Conservation (phyloP, 2,113 vertebrate species). For the Axis porcinus region DNA sequence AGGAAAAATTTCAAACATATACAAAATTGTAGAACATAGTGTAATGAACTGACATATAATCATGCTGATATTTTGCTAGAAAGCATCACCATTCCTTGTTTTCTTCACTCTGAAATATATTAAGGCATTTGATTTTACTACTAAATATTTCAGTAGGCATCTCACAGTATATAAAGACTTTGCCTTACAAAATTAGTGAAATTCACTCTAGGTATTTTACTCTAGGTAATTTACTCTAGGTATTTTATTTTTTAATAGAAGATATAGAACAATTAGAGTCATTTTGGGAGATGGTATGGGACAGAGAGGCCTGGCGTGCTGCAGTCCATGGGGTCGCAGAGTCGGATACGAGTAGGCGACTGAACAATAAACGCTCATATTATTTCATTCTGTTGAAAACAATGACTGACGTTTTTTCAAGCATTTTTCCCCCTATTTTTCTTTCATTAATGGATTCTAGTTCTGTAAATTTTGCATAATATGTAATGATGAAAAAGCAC, state of each 20-base stretch:
- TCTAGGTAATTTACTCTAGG: neutral
- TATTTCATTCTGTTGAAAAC: slow-evolving; percentile 48
- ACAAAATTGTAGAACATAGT: neutral
- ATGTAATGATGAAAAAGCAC: slow-evolving; percentile 61
- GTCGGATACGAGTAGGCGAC: accelerated
- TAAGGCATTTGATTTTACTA: neutral
- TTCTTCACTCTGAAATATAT: neutral
- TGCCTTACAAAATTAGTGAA: neutral
- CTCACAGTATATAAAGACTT: neutral
- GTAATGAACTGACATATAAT: neutral
- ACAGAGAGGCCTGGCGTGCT: neutral
- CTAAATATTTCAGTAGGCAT: neutral
- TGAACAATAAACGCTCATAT: neutral
- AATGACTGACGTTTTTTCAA: slow-evolving; percentile 53
- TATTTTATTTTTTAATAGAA: neutral
- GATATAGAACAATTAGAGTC: neutral
- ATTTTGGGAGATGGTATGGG: neutral
- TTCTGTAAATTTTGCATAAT: neutral
- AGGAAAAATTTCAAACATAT: neutral
- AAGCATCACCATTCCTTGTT: neutral
- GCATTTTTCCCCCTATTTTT: slow-evolving; percentile 42
- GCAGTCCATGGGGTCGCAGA: accelerated
- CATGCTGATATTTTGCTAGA: neutral
- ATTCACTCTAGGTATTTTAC: neutral
- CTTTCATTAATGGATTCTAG: slow-evolving; percentile 61